Evolutionary conservation across 2,888 invertebrate species (phyloP).

Genomic region (Trachelus stipa): DNA sequence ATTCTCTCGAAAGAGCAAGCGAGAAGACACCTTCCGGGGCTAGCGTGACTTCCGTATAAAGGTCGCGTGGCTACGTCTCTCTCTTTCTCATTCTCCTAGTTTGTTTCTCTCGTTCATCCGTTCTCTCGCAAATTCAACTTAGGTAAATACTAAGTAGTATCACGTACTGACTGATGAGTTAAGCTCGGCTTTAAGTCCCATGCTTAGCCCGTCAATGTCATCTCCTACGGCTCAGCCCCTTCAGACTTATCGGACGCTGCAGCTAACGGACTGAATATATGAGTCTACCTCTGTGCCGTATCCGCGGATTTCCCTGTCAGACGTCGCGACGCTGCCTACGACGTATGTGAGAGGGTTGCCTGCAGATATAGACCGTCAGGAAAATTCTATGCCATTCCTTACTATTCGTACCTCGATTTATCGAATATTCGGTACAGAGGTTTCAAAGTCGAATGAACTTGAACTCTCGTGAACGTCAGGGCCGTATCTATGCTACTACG

Average conservation of each 20-base stretch:
- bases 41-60: background rate
- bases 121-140: constrained; percentile 48
- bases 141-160: constrained; percentile 57
- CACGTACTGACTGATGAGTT: constrained; percentile 65
- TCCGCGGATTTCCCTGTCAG: constrained; percentile 56
- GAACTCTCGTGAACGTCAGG: background rate
- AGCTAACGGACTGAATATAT: constrained; percentile 53
- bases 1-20: background rate
- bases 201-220: constrained; percentile 63
- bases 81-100: constrained; percentile 23
- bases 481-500: background rate
- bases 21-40: background rate
- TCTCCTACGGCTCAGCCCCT: constrained; percentile 63
- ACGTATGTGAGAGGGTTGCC: background rate
- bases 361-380: background rate
- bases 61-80: background rate
- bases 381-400: background rate
- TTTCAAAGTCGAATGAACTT: background rate
- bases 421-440: background rate
- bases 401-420: background rate
- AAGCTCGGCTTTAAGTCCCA: constrained; percentile 64
- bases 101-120: background rate
- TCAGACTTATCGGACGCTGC: constrained; percentile 66
- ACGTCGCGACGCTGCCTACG: constrained; percentile 36
- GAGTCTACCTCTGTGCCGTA: constrained; percentile 19